A percentile compares a stretch with the other conserved stretches of the same genome.
Evolutionary conservation across 53 echinoderm and acorn worm species (phyloP).

Genomic region (Mesocentrotus franciscanus): DNA sequence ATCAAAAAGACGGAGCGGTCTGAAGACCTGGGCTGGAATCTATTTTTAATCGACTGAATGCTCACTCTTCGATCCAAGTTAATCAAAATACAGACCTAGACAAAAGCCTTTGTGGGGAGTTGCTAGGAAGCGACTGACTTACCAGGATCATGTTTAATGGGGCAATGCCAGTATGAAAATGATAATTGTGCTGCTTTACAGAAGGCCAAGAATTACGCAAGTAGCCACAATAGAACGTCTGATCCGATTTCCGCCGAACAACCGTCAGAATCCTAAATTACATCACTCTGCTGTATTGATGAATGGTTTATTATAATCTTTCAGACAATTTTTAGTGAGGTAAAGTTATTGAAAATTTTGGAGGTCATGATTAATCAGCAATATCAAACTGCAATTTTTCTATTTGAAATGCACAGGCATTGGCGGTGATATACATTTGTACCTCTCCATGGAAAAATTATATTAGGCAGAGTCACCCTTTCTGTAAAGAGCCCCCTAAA

Average conservation of each 20-base stretch:
- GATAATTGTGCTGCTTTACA: background rate
- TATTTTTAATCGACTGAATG: constrained; percentile 2
- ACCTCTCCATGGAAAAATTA: too few species aligned
- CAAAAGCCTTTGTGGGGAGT: background rate
- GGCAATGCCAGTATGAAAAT: background rate
- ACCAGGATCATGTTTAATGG: background rate
- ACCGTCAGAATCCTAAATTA: too few species aligned
- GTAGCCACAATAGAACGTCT: too few species aligned
- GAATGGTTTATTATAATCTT: too few species aligned
- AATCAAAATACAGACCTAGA: background rate
- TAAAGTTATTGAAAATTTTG: too few species aligned
- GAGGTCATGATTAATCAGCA: too few species aligned
- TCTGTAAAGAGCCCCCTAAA: too few species aligned
- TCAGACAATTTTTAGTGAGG: too few species aligned
- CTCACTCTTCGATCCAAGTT: background rate
- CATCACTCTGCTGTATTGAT: too few species aligned
- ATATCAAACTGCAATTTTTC: too few species aligned
- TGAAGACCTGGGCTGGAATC: constrained; percentile 4
- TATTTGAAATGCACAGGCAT: background rate
- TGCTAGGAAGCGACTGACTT: background rate
- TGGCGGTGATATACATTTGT: background rate
- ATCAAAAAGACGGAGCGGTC: constrained; percentile 36
- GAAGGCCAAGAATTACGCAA: background rate
- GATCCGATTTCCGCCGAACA: too few species aligned
- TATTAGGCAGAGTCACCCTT: too few species aligned